Base-by-base conservation (phyloP, 2,113 vertebrate genomes). In the Ascaphus truei region DNA sequence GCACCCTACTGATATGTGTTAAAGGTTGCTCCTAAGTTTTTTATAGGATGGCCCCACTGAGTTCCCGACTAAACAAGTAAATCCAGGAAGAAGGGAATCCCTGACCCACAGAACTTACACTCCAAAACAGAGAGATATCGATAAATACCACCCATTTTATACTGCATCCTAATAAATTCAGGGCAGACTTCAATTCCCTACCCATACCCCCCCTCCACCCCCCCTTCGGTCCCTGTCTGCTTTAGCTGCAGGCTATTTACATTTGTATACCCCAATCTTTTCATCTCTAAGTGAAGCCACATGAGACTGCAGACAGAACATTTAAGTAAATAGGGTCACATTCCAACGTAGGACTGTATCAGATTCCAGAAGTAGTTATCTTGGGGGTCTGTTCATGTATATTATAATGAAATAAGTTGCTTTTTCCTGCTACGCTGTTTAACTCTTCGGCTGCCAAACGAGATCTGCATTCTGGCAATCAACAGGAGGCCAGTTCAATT, bases 281-380 rank as follows among this genome's bases (percentile, higher is more conserved):
- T 55, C 51, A 55, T 55, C 27, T 55, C 31, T 55, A 55, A 55
- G 27, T 55, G 27, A 55, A 55, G 29, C 51, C 51, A 55, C 27
- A 31, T 55, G 51, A 29, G 51, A 29, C 29, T n/a, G 5, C 51
- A 55, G 51, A 55, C 51, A 55, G n/a, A 55, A 29, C 27, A 55
- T 55, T 55, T 55, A 31, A 55, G 51, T 55, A 55, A 55, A 55
- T n/a, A 31, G 51, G 51, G 51, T 55, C 51, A 55, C 51, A 55
- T 55, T 55, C 51, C 51, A 29, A 16, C 8, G 26, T 27, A 26
- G 25, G 22, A 52, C 29, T 27, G 50, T 55, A 30, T 55, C 13
- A 15, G 13, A 55, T 55, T 55, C 51, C 51, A 55, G 51, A 55
- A 15, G 27, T 30, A 4, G 26, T 55, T 55, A 31, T 53, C 25